phyloP scores from a whole-genome alignment of 2,113 vertebrate genomes.

The Corythaeola cristata region DNA sequence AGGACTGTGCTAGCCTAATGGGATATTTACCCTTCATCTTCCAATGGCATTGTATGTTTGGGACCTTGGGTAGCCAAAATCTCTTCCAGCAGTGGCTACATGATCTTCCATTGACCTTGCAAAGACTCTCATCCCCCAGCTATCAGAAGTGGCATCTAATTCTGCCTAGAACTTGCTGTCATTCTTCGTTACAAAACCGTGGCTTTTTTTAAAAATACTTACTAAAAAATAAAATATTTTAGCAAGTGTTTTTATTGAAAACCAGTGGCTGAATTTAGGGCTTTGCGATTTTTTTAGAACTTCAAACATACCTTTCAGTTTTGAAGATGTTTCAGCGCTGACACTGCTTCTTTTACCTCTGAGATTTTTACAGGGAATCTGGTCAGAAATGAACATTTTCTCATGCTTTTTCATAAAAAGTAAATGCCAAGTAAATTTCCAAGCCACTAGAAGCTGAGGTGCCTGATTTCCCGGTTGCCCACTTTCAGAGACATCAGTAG shows the following conservation, averaged over 20 bases:
- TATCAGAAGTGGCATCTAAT: background rate
- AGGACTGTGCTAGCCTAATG: background rate
- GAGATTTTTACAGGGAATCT: conserved; percentile 19
- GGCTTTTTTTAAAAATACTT: background rate
- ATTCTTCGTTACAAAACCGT: background rate
- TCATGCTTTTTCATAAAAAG: conserved; percentile 32
- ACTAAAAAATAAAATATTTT: background rate
- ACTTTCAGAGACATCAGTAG: background rate
- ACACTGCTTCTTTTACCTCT: conserved; percentile 14
- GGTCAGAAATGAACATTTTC: conserved; percentile 48
- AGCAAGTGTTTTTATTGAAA: background rate
- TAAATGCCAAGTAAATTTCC: background rate
- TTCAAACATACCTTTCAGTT: conserved; percentile 27
- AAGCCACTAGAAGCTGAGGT: background rate
- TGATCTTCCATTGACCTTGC: background rate
- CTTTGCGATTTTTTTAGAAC: background rate
- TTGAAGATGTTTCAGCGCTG: conserved; percentile 33
- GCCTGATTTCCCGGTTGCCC: background rate
- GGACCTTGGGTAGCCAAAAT: background rate
- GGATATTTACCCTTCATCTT: background rate
- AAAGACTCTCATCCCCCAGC: background rate
- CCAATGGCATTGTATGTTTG: background rate
- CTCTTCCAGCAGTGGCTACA: background rate
- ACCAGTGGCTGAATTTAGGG: background rate
- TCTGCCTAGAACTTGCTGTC: background rate